A percentile compares a stretch with the other conserved stretches of the same genome.
Conservation (phyloP, 37 sponge, comb jelly and placozoan species). For the Chondrilla cf. caribensis region DNA sequence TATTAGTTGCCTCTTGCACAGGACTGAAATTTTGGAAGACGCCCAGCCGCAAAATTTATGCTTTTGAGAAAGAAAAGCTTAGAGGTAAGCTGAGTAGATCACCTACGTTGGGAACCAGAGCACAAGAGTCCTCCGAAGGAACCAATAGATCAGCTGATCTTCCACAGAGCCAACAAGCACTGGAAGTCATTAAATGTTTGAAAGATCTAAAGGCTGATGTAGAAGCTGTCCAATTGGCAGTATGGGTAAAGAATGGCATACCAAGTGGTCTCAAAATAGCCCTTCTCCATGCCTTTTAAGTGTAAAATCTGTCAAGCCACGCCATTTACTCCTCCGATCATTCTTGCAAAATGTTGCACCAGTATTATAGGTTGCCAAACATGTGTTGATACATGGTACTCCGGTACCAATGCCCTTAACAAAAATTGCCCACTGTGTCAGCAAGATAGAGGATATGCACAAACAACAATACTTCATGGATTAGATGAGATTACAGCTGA, state of each 20-base stretch:
- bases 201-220: no score
- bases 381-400: conserved; percentile 45
- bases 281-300: conserved; percentile 13
- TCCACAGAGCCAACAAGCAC: no score
- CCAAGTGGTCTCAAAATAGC: conserved; percentile 27
- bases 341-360: conserved; percentile 44
- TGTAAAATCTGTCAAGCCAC: conserved; percentile 39
- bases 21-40: conserved; percentile 21
- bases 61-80: neutral
- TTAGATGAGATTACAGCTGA: conserved; percentile 25
- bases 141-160: no score
- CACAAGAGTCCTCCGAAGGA: no score
- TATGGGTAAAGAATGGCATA: no score
- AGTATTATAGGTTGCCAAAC: conserved; percentile 36
- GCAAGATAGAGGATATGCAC: conserved; percentile 9
- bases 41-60: conserved; percentile 2
- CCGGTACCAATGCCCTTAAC: conserved; percentile 15
- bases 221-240: no score
- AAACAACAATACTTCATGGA: conserved; percentile 33
- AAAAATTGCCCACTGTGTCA: conserved; percentile 42
- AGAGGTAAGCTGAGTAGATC: neutral
- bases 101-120: no score
- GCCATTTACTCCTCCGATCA: conserved; percentile 32
- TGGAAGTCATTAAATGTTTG: no score
- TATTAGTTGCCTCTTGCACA: neutral